A percentile compares a stretch with the other conserved stretches of the same genome.
Evolutionary conservation across 2,888 invertebrate species (phyloP).

Genomic region (Lasioglossum marginatum): DNA sequence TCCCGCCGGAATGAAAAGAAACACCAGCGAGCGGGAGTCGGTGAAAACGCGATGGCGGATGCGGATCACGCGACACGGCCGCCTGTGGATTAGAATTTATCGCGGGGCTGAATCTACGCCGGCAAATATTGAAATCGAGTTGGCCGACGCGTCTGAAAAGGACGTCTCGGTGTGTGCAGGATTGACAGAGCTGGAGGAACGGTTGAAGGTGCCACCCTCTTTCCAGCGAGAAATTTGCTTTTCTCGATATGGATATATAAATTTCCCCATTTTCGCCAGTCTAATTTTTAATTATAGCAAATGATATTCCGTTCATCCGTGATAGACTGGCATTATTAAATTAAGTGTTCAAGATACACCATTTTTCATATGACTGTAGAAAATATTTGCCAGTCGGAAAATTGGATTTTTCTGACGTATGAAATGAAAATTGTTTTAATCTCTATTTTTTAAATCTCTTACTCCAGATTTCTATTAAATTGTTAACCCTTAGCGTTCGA

Average conservation of each 20-base stretch:
- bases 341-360: too few relatives aligned
- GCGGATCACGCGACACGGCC: slow-evolving; percentile 23
- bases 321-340: too few relatives aligned
- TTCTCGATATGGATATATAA: not conserved
- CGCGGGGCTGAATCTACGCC: not conserved
- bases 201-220: not conserved
- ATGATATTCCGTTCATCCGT: not conserved
- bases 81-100: slow-evolving; percentile 15
- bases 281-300: not conserved
- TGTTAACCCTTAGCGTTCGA: too few relatives aligned
- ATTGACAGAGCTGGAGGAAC: not conserved
- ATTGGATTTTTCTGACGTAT: too few relatives aligned
- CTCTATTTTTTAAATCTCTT: too few relatives aligned
- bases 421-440: too few relatives aligned
- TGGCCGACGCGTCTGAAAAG: not conserved
- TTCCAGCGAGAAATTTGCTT: not conserved
- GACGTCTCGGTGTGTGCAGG: not conserved
- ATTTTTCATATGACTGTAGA: too few relatives aligned
- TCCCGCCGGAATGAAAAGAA: slow-evolving; percentile 19
- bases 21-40: not conserved
- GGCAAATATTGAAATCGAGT: slow-evolving; percentile 22
- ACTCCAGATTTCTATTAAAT: too few relatives aligned
- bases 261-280: not conserved
- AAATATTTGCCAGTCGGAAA: too few relatives aligned
- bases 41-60: slow-evolving; percentile 16